Percentiles rank a stretch among this genome's conserved stretches.
phyloP scores from a whole-genome alignment of 2,888 invertebrate genomes.

The Fabriciana adippe region DNA sequence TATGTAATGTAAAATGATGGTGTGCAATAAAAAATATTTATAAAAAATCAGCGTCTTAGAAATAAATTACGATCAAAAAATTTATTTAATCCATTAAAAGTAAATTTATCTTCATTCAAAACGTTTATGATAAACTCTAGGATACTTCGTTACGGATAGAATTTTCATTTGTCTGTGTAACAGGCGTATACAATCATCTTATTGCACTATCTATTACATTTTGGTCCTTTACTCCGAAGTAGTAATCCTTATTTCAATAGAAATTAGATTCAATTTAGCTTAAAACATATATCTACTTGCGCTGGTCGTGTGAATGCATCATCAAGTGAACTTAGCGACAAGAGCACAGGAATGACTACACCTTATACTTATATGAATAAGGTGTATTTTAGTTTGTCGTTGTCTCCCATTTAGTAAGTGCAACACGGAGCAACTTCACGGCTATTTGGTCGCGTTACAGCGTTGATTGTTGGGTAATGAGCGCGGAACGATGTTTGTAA shows the following conservation, averaged over 20 bases:
- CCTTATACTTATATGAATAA: slow-evolving; percentile 29
- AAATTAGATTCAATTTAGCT: slow-evolving; percentile 20
- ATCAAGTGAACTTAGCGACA: slow-evolving; percentile 40
- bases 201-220: slow-evolving; percentile 42
- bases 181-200: slow-evolving; percentile 60
- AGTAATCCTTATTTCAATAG: slow-evolving; percentile 1
- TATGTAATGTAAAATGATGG: not conserved
- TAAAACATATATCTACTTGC: slow-evolving; percentile 22
- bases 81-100: slow-evolving; percentile 6
- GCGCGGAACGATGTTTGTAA: slow-evolving; percentile 50
- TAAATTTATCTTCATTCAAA: not conserved
- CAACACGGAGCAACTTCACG: slow-evolving; percentile 46
- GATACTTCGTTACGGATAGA: slow-evolving; percentile 53
- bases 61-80: not conserved
- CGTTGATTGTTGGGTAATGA: slow-evolving; percentile 52
- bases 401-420: slow-evolving; percentile 31
- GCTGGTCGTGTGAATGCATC: slow-evolving; percentile 41
- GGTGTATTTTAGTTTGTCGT: slow-evolving; percentile 18
- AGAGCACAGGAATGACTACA: slow-evolving; percentile 9
- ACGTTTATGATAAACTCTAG: slow-evolving; percentile 39
- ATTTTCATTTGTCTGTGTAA: slow-evolving; percentile 65
- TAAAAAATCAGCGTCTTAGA: not conserved
- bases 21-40: no score
- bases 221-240: slow-evolving; percentile 23
- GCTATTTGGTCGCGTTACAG: slow-evolving; percentile 45